These are phyloP conservation scores for Sphinx pinastri DNA, from an alignment of 2,888 invertebrate genomes.

Conservation along the genomic window DNA sequence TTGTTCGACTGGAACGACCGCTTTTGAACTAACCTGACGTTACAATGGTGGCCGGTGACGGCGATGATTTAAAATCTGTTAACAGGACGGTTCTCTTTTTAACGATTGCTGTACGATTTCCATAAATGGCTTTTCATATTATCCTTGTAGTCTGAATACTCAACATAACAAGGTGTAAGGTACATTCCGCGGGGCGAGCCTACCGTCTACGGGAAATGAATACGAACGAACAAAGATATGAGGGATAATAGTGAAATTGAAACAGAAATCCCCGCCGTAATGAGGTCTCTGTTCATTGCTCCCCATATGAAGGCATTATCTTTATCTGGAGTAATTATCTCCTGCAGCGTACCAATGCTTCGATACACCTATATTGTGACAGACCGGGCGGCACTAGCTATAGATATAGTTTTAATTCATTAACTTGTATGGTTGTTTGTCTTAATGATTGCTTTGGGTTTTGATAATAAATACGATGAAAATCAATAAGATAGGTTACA, in stretches of 20 bases:
- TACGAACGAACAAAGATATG: slow-evolving; percentile 57
- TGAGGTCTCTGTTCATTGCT: slow-evolving; percentile 61
- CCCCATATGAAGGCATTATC: slow-evolving; percentile 56
- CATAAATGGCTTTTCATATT: slow-evolving; percentile 81
- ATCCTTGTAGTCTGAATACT: slow-evolving; percentile 66
- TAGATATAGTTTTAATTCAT: slow-evolving; percentile 22
- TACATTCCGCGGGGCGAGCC: slow-evolving; percentile 30
- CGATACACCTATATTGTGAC: slow-evolving; percentile 13
- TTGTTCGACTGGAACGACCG: slow-evolving; percentile 80
- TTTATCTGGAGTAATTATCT: slow-evolving; percentile 68
- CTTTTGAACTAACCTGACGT: slow-evolving; percentile 83
- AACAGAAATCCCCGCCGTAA: slow-evolving; percentile 65
- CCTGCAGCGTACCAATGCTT: slow-evolving; percentile 48
- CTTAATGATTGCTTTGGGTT: neutral
- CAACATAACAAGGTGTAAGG: slow-evolving; percentile 70
- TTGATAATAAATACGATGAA: neutral
- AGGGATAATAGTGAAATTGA: slow-evolving; percentile 61
- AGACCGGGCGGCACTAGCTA: neutral
- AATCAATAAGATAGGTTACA: neutral
- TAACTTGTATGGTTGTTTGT: neutral
- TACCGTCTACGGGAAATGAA: slow-evolving; percentile 32
- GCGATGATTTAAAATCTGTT: slow-evolving; percentile 85
- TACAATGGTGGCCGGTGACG: slow-evolving; percentile 80
- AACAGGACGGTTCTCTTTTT: slow-evolving; percentile 83
- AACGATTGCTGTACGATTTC: slow-evolving; percentile 83